These are phyloP conservation scores for Dascyllus trimaculatus DNA, from an alignment of 2,113 vertebrate genomes.

Conservation along the genomic window DNA sequence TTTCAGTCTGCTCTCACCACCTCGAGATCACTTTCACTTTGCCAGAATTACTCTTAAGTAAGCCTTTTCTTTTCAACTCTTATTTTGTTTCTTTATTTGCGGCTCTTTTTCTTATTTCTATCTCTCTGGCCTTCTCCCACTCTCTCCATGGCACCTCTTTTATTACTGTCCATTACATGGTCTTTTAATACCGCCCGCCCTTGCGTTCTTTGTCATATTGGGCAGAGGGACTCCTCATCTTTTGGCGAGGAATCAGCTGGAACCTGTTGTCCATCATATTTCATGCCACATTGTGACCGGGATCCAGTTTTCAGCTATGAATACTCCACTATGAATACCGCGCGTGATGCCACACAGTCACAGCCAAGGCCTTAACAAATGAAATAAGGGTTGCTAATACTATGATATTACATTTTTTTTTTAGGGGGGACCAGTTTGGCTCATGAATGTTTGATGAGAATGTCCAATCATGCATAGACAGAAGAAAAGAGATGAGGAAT, in stretches of 20 bases:
- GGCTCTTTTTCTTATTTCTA: slow-evolving; percentile 19
- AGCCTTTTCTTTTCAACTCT: slow-evolving; percentile 21
- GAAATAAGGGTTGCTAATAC: slow-evolving; percentile 67
- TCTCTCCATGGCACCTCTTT: slow-evolving; percentile 5
- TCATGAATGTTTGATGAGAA: slow-evolving; percentile 80
- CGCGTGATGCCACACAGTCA: slow-evolving; percentile 35
- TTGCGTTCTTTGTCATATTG: slow-evolving; percentile 27
- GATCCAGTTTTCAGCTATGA: slow-evolving; percentile 27
- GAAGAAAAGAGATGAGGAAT: slow-evolving; percentile 59
- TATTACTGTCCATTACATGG: slow-evolving; percentile 12
- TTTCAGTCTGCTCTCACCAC: slow-evolving; percentile 39
- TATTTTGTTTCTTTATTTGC: slow-evolving; percentile 20
- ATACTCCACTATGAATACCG: slow-evolving; percentile 13
- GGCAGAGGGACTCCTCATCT: slow-evolving; percentile 8
- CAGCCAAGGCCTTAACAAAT: slow-evolving; percentile 49
- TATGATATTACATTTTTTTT: slow-evolving; percentile 77
- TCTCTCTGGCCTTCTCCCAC: slow-evolving; percentile 11
- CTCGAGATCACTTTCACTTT: slow-evolving; percentile 14
- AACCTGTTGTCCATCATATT: slow-evolving; percentile 54
- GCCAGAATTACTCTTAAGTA: slow-evolving; percentile 17
- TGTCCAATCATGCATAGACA: slow-evolving; percentile 74
- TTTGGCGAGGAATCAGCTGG: slow-evolving; percentile 41
- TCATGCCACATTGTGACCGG: slow-evolving; percentile 47
- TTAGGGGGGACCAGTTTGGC: slow-evolving; percentile 60
- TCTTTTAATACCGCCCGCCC: slow-evolving; percentile 40